phyloP scores from a whole-genome alignment of 2,888 invertebrate species.

The Callimorpha dominula region DNA sequence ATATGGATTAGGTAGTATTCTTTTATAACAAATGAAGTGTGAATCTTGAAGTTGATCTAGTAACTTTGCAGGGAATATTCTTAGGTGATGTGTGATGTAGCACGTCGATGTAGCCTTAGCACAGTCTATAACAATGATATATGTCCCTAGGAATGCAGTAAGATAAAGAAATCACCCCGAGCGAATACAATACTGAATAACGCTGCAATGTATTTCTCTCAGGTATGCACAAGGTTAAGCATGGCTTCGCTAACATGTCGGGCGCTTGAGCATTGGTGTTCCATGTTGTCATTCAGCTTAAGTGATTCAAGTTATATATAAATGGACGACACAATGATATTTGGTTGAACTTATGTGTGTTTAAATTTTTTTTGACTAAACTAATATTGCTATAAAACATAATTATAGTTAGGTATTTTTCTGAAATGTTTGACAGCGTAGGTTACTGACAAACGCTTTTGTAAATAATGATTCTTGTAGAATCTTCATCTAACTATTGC shows the following conservation, averaged over 20 bases:
- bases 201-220: constrained; percentile 89
- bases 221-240: constrained; percentile 83
- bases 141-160: constrained; percentile 88
- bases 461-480: background rate
- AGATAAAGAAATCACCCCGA: constrained; percentile 86
- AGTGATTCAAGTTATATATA: background rate
- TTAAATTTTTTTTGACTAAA: background rate
- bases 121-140: constrained; percentile 63
- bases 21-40: background rate
- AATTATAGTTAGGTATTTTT: background rate
- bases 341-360: background rate
- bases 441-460: background rate
- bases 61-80: background rate
- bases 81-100: background rate
- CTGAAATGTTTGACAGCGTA: too few species aligned
- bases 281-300: constrained; percentile 26
- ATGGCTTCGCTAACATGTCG: constrained; percentile 54
- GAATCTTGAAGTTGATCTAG: background rate
- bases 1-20: background rate
- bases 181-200: constrained; percentile 88
- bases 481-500: background rate
- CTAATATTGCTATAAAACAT: background rate
- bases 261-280: constrained; percentile 44
- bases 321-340: background rate
- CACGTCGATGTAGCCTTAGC: constrained; percentile 25